Conservation (phyloP, 2,888 invertebrate genomes). For the Rhopalosiphum nymphaeae region DNA sequence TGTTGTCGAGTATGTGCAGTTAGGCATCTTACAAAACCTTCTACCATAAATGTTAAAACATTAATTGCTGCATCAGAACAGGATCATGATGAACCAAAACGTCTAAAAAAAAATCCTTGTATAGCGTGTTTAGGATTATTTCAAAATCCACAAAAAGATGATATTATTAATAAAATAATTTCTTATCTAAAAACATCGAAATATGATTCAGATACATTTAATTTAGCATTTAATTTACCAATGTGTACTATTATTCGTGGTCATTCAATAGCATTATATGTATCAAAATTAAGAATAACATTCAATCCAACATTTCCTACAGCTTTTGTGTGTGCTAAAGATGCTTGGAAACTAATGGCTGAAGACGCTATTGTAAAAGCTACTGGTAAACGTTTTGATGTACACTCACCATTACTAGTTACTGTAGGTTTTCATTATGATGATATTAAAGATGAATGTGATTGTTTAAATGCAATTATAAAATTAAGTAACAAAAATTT, state of each 20-base stretch:
- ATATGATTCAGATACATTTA: conserved; percentile 78
- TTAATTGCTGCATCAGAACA: conserved; percentile 45
- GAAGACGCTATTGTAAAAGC: conserved; percentile 75
- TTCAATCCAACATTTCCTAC: conserved; percentile 66
- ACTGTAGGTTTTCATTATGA: conserved; percentile 75
- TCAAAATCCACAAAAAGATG: conserved; percentile 73
- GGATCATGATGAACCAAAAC: conserved; percentile 69
- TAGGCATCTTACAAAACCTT: conserved; percentile 56
- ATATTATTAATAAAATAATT: conserved; percentile 67
- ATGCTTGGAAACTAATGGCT: conserved; percentile 83
- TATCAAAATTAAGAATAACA: conserved; percentile 74
- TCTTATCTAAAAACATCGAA: conserved; percentile 69
- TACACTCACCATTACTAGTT: conserved; percentile 75
- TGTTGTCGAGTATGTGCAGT: conserved; percentile 54
- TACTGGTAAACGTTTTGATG: conserved; percentile 74
- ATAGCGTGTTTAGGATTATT: conserved; percentile 81
- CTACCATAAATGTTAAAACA: conserved; percentile 16
- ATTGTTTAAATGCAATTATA: conserved; percentile 66
- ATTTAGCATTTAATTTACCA: conserved; percentile 81
- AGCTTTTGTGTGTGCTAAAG: conserved; percentile 74
- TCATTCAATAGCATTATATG: conserved; percentile 75
- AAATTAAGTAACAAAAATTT: conserved; percentile 52
- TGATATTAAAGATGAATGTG: conserved; percentile 75
- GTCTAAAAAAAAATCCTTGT: conserved; percentile 74
- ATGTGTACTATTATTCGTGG: conserved; percentile 78